phyloP scores from a whole-genome alignment of 2,113 vertebrate genomes.

The Ginglymostoma cirratum region DNA sequence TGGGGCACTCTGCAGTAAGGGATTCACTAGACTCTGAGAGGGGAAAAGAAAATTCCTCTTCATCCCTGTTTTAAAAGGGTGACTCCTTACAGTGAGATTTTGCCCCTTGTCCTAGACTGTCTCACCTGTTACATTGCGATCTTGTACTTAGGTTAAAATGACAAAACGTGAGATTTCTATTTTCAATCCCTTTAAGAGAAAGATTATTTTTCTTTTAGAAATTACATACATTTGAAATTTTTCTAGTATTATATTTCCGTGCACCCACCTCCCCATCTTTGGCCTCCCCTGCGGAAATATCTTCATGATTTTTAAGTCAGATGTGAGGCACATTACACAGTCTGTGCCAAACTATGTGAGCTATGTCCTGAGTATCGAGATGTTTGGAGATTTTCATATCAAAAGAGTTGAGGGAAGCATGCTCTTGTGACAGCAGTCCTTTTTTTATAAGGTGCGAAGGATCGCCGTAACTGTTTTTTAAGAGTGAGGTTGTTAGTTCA shows the following conservation, averaged over 20 bases:
- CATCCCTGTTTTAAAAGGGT: too few species aligned
- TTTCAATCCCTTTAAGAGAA: not conserved
- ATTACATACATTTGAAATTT: not conserved
- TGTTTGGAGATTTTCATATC: not conserved
- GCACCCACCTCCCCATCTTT: not conserved
- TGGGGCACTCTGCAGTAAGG: too few species aligned
- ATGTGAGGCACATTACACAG: not conserved
- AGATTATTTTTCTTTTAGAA: not conserved
- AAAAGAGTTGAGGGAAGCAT: not conserved
- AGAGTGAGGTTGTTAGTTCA: not conserved
- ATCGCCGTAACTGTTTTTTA: not conserved
- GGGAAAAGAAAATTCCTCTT: too few species aligned
- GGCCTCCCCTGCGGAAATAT: not conserved
- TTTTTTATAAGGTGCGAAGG: too few species aligned
- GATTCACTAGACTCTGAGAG: too few species aligned
- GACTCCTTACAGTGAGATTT: too few species aligned
- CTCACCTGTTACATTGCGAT: not conserved
- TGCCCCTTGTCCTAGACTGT: too few species aligned
- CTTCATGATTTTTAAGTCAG: slow-evolving; percentile 1
- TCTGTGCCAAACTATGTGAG: not conserved
- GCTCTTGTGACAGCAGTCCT: not conserved
- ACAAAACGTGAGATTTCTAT: not conserved
- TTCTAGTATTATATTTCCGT: not conserved
- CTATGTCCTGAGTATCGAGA: not conserved
- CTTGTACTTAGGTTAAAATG: not conserved